Evolutionary conservation across 2,888 invertebrate genomes (phyloP).

Genomic region (Rotaria sp.): DNA sequence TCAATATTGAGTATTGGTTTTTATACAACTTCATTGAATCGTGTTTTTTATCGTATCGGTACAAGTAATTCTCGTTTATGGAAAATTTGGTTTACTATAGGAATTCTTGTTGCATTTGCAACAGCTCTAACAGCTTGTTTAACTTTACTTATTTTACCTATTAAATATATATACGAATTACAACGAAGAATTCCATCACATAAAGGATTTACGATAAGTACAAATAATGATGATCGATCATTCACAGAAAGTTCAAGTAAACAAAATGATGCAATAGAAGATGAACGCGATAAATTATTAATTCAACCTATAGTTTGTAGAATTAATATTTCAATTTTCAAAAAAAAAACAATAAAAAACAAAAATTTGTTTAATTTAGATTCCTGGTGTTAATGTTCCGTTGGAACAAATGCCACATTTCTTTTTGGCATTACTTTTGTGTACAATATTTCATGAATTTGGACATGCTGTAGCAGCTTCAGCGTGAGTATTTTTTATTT

Average conservation of each 20-base stretch:
- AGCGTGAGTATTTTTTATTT: conserved; percentile 56
- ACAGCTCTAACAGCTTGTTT: conserved; percentile 54
- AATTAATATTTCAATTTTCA: neutral
- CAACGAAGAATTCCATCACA: neutral
- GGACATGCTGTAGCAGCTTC: conserved; percentile 90
- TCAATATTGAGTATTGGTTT: conserved; percentile 53
- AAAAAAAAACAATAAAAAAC: neutral
- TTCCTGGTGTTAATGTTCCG: conserved; percentile 89
- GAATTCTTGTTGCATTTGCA: conserved; percentile 55
- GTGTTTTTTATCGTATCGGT: conserved; percentile 51
- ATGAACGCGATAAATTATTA: neutral
- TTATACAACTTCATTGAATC: conserved; percentile 52
- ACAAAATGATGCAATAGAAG: neutral
- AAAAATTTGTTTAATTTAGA: conserved; percentile 44
- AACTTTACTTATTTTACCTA: conserved; percentile 42
- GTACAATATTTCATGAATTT: conserved; percentile 77
- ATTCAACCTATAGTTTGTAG: neutral
- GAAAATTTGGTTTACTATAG: conserved; percentile 55
- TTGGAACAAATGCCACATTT: conserved; percentile 78
- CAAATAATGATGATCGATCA: neutral
- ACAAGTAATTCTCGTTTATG: conserved; percentile 49
- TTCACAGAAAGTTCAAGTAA: conserved; percentile 42
- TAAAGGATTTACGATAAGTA: neutral
- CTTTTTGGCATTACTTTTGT: conserved; percentile 70
- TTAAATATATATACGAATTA: conserved; percentile 2